phyloP scores from a whole-genome alignment of 1,140 invertebrate species.

The Anadara kagoshimensis region DNA sequence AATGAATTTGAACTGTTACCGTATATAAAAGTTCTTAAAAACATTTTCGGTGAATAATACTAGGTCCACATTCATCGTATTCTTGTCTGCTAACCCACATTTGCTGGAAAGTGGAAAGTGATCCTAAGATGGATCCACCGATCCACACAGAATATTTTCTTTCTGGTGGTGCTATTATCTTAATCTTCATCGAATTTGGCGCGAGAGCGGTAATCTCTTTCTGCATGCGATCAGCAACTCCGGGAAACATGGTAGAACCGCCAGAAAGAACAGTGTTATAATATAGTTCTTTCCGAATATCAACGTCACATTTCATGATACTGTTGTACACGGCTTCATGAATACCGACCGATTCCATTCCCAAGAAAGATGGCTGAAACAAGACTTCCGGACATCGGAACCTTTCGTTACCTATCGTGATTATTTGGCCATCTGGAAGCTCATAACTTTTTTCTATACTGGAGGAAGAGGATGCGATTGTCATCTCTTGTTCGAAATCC shows the following conservation, averaged over 20 bases:
- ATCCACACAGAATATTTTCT: slow-evolving; percentile 59
- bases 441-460: slow-evolving; percentile 44
- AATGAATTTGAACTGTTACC: too few species aligned
- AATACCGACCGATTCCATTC: slow-evolving; percentile 58
- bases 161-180: slow-evolving; percentile 80
- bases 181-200: slow-evolving; percentile 84
- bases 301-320: slow-evolving; percentile 39
- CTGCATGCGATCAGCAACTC: slow-evolving; percentile 70
- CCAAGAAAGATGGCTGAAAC: slow-evolving; percentile 80
- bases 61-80: slow-evolving; percentile 92
- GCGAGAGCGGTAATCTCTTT: slow-evolving; percentile 85
- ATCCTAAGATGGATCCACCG: slow-evolving; percentile 78
- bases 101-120: slow-evolving; percentile 79
- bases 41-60: slow-evolving; percentile 94
- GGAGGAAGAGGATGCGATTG: slow-evolving; percentile 11
- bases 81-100: slow-evolving; percentile 81
- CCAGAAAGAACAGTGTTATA: slow-evolving; percentile 34
- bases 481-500: slow-evolving; percentile 76
- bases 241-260: slow-evolving; percentile 26
- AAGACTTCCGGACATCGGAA: slow-evolving; percentile 76
- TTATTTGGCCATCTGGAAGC: slow-evolving; percentile 52
- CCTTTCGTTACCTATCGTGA: slow-evolving; percentile 87
- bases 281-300: slow-evolving; percentile 38
- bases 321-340: slow-evolving; percentile 34
- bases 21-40: slow-evolving; percentile 77